These are phyloP conservation scores for Cherax destructor DNA, from an alignment of 1,140 invertebrate genomes.

Conservation along the genomic window DNA sequence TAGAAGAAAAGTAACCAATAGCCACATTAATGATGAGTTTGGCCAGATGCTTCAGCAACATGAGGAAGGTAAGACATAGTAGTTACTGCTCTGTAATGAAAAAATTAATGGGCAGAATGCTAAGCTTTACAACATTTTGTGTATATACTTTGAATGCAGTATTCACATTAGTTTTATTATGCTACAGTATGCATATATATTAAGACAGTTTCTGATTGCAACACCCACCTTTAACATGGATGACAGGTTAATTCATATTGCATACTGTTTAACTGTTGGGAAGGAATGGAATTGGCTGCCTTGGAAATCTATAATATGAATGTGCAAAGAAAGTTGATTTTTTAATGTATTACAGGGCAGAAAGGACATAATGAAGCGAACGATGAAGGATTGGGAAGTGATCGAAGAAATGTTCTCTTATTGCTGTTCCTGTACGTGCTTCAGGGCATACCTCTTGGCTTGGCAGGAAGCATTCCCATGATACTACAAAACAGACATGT, in stretches of 20 bases:
- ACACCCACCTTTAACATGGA: background rate
- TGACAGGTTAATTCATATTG: background rate
- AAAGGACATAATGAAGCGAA: background rate
- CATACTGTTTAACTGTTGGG: background rate
- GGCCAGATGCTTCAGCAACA: background rate
- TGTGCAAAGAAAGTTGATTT: background rate
- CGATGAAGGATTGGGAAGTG: constrained; percentile 41
- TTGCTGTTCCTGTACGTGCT: constrained; percentile 94
- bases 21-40: background rate
- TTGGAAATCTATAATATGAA: background rate
- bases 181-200: no score
- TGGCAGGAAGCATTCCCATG: constrained; percentile 96
- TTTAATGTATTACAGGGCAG: background rate
- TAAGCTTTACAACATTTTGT: no score
- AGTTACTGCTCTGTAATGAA: background rate
- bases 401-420: constrained; percentile 81
- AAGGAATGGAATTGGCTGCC: background rate
- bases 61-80: background rate
- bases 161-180: no score
- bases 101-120: no score
- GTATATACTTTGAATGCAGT: no score
- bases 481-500: constrained; percentile 93
- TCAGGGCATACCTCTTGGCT: constrained; percentile 96
- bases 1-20: background rate
- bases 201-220: background rate